A percentile compares a stretch with the other conserved stretches of the same genome.
Conservation (phyloP, 2,888 invertebrate genomes). For the Drosophila nr. perissopoda region DNA sequence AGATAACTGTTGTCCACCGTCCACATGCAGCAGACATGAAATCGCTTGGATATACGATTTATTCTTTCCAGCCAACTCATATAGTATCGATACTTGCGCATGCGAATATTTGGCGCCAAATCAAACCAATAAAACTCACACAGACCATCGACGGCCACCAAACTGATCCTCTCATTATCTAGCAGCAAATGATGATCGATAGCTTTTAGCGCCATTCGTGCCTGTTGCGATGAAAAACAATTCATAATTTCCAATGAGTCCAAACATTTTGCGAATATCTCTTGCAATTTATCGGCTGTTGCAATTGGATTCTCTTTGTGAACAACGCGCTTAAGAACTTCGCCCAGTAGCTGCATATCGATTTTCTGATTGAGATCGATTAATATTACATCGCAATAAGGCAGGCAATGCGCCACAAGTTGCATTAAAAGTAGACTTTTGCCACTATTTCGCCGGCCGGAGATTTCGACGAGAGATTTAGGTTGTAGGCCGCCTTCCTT, state of each 20-base stretch:
- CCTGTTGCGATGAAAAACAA: slow-evolving; percentile 30
- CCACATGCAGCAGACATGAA: slow-evolving; percentile 41
- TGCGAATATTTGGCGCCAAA: slow-evolving; percentile 12
- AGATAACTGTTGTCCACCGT: slow-evolving; percentile 45
- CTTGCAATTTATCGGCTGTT: slow-evolving; percentile 10
- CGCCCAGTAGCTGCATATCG: slow-evolving; percentile 30
- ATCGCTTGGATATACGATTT: slow-evolving; percentile 34
- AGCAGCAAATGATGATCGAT: slow-evolving; percentile 36
- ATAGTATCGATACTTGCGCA: slow-evolving; percentile 47
- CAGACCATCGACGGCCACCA: slow-evolving; percentile 43
- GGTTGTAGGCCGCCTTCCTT: slow-evolving; percentile 14
- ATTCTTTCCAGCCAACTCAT: slow-evolving; percentile 26
- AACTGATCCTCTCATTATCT: slow-evolving; percentile 24
- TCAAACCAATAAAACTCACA: slow-evolving; percentile 57
- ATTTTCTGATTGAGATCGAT: slow-evolving; percentile 48
- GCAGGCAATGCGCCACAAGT: slow-evolving; percentile 26
- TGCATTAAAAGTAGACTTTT: slow-evolving; percentile 45
- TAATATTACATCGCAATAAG: slow-evolving; percentile 33
- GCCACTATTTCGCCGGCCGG: slow-evolving; percentile 38
- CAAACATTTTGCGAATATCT: slow-evolving; percentile 30
- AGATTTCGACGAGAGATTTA: slow-evolving; percentile 47
- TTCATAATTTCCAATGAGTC: slow-evolving; percentile 38
- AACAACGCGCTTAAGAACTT: slow-evolving; percentile 11
- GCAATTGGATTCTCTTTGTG: slow-evolving; percentile 11
- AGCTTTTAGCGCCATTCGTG: slow-evolving; percentile 34